These are phyloP conservation scores for Mus caroli DNA, from an alignment of 2,797 vertebrate species.

Conservation along the genomic window DNA sequence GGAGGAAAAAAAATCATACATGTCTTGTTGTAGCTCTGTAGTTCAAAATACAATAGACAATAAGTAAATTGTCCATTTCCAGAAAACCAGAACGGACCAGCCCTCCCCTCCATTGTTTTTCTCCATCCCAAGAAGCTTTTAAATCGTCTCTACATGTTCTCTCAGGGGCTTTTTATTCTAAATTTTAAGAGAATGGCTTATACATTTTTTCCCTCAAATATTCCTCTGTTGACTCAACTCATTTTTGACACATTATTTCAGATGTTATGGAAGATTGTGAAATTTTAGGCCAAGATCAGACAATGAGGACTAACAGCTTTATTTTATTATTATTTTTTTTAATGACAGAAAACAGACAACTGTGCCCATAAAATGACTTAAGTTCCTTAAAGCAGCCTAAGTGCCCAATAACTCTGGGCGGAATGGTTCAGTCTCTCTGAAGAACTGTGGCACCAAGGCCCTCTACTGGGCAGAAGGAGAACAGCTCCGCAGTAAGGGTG, in stretches of 20 bases:
- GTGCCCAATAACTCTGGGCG: conserved; percentile 47
- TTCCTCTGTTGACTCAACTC: conserved; percentile 55
- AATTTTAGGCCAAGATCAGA: conserved; percentile 69
- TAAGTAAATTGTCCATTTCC: conserved; percentile 44
- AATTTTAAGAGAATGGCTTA: conserved; percentile 61
- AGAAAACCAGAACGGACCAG: conserved; percentile 24
- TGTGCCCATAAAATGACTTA: conserved; percentile 71
- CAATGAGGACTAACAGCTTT: conserved; percentile 61
- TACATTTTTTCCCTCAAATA: conserved; percentile 36
- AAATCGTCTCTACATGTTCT: conserved; percentile 66
- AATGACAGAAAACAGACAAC: conserved; percentile 64
- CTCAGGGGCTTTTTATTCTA: conserved; percentile 37
- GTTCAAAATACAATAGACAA: conserved; percentile 29
- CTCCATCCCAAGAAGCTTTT: conserved; percentile 61
- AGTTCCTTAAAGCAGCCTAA: conserved; percentile 30
- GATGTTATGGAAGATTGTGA: conserved; percentile 44
- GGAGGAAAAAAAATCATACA: neutral
- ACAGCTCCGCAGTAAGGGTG: conserved; percentile 43
- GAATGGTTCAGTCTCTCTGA: neutral
- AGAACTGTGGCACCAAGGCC: conserved; percentile 90
- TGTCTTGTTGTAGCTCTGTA: neutral
- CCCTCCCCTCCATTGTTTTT: neutral
- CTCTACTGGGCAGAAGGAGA: conserved; percentile 92
- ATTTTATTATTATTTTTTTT: conserved; percentile 65
- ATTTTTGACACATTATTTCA: conserved; percentile 74